A percentile compares a stretch with the other conserved stretches of the same genome.
Conservation (phyloP, 2,888 invertebrate species). For the Ophioninae sp. region DNA sequence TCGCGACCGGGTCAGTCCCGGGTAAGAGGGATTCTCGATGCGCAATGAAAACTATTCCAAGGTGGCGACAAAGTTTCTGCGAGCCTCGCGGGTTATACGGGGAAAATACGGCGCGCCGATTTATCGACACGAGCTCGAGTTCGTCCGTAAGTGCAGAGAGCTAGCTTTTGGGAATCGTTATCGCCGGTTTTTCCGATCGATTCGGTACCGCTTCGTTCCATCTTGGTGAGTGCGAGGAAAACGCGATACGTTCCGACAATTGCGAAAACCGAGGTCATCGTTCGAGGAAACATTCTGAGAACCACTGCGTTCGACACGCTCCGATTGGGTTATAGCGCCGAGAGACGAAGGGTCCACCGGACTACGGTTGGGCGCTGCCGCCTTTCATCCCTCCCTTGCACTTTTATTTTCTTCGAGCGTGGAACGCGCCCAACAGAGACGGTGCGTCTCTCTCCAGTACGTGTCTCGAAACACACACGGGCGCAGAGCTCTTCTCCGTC, state of each 20-base stretch:
- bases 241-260: background rate
- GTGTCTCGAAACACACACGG: background rate
- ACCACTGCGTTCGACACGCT: constrained; percentile 68
- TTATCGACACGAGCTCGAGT: no score
- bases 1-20: no score
- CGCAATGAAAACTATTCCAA: no score
- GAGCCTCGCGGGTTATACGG: no score
- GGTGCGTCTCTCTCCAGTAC: background rate
- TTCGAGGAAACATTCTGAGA: constrained; percentile 44
- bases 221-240: background rate
- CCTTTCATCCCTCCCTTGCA: constrained; percentile 15
- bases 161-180: no score
- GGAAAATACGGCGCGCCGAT: no score
- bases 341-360: constrained; percentile 67
- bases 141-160: no score
- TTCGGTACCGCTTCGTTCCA: no score
- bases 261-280: background rate
- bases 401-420: constrained; percentile 22
- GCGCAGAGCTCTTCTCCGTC: background rate
- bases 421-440: constrained; percentile 28
- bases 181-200: no score
- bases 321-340: constrained; percentile 71
- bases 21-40: no score
- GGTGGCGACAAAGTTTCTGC: no score
- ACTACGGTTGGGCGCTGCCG: constrained; percentile 10